phyloP scores from a whole-genome alignment of 2,888 invertebrate species.

The Oegoconia quadripuncta region DNA sequence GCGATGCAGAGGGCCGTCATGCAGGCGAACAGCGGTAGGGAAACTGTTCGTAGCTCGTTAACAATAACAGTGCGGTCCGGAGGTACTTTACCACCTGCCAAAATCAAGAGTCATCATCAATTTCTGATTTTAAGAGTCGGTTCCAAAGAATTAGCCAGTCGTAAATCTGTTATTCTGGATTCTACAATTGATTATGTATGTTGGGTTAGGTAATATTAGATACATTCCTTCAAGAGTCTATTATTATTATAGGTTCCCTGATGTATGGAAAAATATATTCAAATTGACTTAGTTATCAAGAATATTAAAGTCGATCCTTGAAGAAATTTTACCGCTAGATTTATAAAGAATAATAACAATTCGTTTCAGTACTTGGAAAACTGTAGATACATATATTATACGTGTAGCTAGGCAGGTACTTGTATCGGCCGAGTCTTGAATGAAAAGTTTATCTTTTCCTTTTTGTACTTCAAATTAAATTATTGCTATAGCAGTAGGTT shows the following conservation, averaged over 20 bases:
- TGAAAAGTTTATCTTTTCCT: background rate
- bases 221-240: too few species aligned
- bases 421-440: background rate
- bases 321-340: conserved; percentile 1
- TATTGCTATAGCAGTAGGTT: conserved; percentile 7
- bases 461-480: conserved; percentile 23
- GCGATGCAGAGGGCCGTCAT: conserved; percentile 95
- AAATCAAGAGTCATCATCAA: too few species aligned
- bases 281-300: conserved; percentile 22
- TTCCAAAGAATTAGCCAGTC: conserved; percentile 17
- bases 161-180: conserved; percentile 8
- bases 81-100: conserved; percentile 90
- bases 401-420: too few species aligned
- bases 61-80: conserved; percentile 96
- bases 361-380: conserved; percentile 16
- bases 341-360: conserved; percentile 21
- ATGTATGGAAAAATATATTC: too few species aligned
- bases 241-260: too few species aligned
- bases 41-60: conserved; percentile 90
- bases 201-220: too few species aligned
- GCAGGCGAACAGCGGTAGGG: conserved; percentile 93
- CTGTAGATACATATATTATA: too few species aligned
- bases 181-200: too few species aligned
- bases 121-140: conserved; percentile 8
- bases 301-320: background rate